These are phyloP conservation scores for Ahaetulla prasina DNA, from an alignment of 2,113 vertebrate genomes.

Conservation along the genomic window DNA sequence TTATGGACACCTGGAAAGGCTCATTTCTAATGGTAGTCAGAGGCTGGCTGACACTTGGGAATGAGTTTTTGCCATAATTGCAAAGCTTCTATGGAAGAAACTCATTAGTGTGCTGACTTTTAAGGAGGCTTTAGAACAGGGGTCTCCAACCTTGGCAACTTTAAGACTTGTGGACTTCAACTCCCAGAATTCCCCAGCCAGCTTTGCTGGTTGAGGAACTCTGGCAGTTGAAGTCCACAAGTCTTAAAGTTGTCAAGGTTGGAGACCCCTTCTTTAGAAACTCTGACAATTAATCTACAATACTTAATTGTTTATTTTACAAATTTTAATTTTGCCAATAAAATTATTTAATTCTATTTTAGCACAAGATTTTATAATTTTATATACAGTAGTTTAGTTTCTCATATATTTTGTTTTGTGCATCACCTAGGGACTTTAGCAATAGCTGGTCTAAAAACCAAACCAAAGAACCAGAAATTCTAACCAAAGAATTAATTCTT, in stretches of 20 bases:
- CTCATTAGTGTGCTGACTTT: background rate
- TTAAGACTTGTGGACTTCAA: no score
- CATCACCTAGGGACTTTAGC: background rate
- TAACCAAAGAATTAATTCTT: accelerated
- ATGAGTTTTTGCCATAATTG: background rate
- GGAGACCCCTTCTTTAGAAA: no score
- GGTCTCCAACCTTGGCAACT: no score
- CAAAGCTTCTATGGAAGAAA: background rate
- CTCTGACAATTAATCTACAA: background rate
- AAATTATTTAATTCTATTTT: background rate
- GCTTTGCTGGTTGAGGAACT: no score
- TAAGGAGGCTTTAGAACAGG: background rate
- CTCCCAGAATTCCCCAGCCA: no score
- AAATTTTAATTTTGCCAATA: background rate
- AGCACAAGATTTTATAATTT: background rate
- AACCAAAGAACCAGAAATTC: background rate
- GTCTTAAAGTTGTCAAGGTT: no score
- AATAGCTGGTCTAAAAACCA: background rate
- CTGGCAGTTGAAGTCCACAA: no score
- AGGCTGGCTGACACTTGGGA: background rate
- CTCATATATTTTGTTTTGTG: background rate
- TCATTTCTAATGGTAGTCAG: background rate
- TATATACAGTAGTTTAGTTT: background rate
- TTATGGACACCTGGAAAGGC: background rate
- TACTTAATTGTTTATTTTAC: background rate